Evolutionary conservation across 30 jellyfish, hydroid and myxozoan species (phyloP), one percentile per base, ranked within the genome.

Genomic region (Cassiopea xamachana): DNA sequence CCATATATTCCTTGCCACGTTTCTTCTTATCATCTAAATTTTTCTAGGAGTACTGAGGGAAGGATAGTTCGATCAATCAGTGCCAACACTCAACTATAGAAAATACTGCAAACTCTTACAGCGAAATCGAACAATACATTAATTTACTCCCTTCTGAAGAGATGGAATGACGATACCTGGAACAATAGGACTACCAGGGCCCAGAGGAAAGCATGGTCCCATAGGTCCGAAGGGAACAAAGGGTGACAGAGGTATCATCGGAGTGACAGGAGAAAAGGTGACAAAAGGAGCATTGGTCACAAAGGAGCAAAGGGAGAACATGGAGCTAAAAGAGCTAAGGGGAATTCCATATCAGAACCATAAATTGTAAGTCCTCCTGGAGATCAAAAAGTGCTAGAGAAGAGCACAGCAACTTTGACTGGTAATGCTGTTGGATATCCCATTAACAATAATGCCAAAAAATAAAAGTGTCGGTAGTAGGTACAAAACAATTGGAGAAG

Each of bases 381-480:
- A n/a, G n/a, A n/a, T n/a, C n/a, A n/a, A n/a, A n/a, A n/a, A n/a
- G n/a, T n/a, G 69, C 12, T 62, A 62, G 51, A 71, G 55, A 19
- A 19, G 55, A 44, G 83, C 59, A 39, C 39, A 2, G 91, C 91
- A 12, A 83, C 91, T 14, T 83, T 83, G 49, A 49, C 74, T 1
- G 68, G 91, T 60, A 61, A 83, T 55, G 91, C 91, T 1, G 49
- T 70, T 17, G 91, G 91, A 49, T 3, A 83, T 55, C 91, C 91
- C 1, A 1, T 7, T 83, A 43, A 46, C 6, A 39, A 46, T 83
- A 48, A 14, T 16, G 14, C 83, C 48, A 27, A 68, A 50, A 44
- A 70, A 50, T 1, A 48, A 83, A 64, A 68, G 50, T 46, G 69
- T 67, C 46, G 75, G 69, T 70, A 49, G 43, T 7, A 46, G 91